Conservation (phyloP, 1,140 invertebrate genomes). For the Bombus terrestris region DNA sequence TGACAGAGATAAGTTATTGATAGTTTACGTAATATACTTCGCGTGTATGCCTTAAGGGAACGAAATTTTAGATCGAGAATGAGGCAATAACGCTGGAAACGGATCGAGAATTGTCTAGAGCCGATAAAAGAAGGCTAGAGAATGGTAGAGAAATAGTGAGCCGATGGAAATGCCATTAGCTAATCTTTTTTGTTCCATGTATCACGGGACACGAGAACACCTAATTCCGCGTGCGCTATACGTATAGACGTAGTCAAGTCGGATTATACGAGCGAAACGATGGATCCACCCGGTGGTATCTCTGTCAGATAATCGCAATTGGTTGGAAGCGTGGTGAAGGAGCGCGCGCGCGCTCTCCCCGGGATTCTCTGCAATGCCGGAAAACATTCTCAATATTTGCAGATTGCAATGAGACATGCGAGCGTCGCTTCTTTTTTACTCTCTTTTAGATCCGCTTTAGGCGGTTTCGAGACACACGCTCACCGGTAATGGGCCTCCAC, state of each 20-base stretch:
- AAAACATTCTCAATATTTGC: slow-evolving; percentile 79
- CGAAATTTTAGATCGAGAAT: neutral
- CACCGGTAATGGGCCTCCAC: slow-evolving; percentile 70
- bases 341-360: slow-evolving; percentile 6
- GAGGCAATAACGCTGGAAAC: neutral
- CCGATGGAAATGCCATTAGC: slow-evolving; percentile 64
- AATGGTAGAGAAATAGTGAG: slow-evolving; percentile 1
- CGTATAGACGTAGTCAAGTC: slow-evolving; percentile 44
- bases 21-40: neutral
- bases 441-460: slow-evolving; percentile 65
- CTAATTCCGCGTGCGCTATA: slow-evolving; percentile 55
- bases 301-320: slow-evolving; percentile 79
- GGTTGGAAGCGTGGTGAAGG: slow-evolving; percentile 57
- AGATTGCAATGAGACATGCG: slow-evolving; percentile 82
- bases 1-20: neutral
- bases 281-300: slow-evolving; percentile 71
- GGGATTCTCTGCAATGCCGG: slow-evolving; percentile 61
- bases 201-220: slow-evolving; percentile 67
- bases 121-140: neutral
- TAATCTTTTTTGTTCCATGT: slow-evolving; percentile 59
- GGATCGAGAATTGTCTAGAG: neutral
- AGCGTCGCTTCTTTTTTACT: slow-evolving; percentile 70
- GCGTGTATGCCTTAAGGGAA: neutral
- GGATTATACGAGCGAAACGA: slow-evolving; percentile 61
- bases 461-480: slow-evolving; percentile 73